A percentile compares a stretch with the other conserved stretches of the same genome.
These are phyloP conservation scores for Datnioides undecimradiatus DNA, from an alignment of 2,113 vertebrate species.

Conservation along the genomic window DNA sequence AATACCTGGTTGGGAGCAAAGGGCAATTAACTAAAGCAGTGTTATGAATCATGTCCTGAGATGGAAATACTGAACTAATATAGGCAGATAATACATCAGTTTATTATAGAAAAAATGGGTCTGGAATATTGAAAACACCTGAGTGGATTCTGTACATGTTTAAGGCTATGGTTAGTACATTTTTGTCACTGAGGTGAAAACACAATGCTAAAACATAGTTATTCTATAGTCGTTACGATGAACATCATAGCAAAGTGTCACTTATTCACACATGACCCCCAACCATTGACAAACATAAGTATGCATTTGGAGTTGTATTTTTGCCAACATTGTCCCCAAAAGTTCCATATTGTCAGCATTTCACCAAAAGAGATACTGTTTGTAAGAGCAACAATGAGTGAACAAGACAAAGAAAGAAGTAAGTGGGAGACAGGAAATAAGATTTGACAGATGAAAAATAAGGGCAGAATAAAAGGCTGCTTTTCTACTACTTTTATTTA, in stretches of 20 bases:
- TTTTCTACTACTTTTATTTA: neutral
- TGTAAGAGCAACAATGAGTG: neutral
- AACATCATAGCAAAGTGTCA: neutral
- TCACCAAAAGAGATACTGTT: neutral
- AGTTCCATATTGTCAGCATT: neutral
- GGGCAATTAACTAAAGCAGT: neutral
- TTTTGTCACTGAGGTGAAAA: neutral
- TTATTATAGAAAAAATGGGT: neutral
- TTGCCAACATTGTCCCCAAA: neutral
- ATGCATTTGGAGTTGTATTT: neutral
- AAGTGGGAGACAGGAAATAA: neutral
- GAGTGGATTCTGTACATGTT: neutral
- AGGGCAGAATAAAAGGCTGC: neutral
- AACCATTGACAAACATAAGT: neutral
- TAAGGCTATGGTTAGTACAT: neutral
- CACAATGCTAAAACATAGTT: neutral
- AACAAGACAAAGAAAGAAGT: neutral
- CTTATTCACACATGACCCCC: neutral
- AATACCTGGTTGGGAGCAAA: neutral
- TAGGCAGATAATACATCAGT: neutral
- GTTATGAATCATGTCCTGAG: neutral
- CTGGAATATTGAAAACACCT: neutral
- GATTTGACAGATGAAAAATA: neutral
- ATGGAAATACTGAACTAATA: neutral
- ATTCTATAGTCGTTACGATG: neutral